Conservation (phyloP, 1,140 invertebrate genomes). For the Colletes gigas region DNA sequence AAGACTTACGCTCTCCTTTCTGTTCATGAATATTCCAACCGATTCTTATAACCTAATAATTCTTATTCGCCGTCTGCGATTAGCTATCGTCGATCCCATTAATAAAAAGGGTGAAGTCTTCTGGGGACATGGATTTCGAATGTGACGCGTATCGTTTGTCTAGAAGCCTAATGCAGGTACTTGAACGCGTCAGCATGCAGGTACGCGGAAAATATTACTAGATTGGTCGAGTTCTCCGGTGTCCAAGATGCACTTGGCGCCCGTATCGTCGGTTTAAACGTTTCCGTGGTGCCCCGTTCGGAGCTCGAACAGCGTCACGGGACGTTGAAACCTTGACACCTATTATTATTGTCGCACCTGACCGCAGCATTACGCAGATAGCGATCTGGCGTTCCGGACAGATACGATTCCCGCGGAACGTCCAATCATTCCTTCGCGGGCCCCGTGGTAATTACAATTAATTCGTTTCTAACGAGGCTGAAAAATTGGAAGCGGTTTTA, state of each 20-base stretch:
- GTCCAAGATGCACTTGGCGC: background rate
- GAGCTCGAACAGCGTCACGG: background rate
- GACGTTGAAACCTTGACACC: conserved; percentile 9
- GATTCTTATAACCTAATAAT: conserved; percentile 33
- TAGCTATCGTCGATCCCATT: conserved; percentile 37
- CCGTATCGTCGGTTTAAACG: conserved; percentile 22
- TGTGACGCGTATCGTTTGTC: conserved; percentile 16
- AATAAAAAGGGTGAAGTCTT: conserved; percentile 4
- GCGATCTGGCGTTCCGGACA: background rate
- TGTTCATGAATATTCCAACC: conserved; percentile 39
- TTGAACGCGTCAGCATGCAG: background rate
- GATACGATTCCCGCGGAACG: background rate
- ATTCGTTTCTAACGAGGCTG: background rate
- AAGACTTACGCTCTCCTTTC: conserved; percentile 27
- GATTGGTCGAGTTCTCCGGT: background rate
- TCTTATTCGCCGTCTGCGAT: conserved; percentile 25
- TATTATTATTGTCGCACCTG: conserved; percentile 27
- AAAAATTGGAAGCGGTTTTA: too few species aligned
- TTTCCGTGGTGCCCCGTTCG: background rate
- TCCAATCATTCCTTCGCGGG: background rate
- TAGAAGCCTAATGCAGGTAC: conserved; percentile 13
- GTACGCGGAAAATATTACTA: background rate
- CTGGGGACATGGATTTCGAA: conserved; percentile 8
- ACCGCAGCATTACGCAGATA: conserved; percentile 13
- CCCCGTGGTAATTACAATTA: background rate